phyloP scores from a whole-genome alignment of 2,888 invertebrate species.

The Barypeithes pellucidus region DNA sequence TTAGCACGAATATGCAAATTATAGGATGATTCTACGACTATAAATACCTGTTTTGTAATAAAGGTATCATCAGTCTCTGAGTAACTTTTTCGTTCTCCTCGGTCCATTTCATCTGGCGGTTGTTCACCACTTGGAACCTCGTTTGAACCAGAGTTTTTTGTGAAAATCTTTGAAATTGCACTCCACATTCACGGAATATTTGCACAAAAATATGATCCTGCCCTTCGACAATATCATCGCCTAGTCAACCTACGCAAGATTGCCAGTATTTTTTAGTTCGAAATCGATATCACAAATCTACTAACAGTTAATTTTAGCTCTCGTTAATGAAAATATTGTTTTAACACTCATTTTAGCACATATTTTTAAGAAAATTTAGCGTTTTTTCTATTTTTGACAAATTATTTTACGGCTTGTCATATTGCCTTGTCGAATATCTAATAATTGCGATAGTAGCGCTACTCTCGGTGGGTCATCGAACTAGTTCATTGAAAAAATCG shows the following conservation, averaged over 20 bases:
- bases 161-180: slow-evolving; percentile 69
- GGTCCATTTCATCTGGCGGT: slow-evolving; percentile 64
- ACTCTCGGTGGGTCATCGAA: slow-evolving; percentile 56
- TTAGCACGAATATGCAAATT: slow-evolving; percentile 7
- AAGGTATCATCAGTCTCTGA: slow-evolving; percentile 78
- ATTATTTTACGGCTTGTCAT: slow-evolving; percentile 67
- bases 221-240: slow-evolving; percentile 69
- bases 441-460: slow-evolving; percentile 58
- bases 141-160: slow-evolving; percentile 66
- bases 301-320: slow-evolving; percentile 10
- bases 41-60: slow-evolving; percentile 78
- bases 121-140: slow-evolving; percentile 62
- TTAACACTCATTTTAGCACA: slow-evolving; percentile 59
- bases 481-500: slow-evolving; percentile 51
- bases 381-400: slow-evolving; percentile 63
- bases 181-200: slow-evolving; percentile 69
- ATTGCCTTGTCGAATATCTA: slow-evolving; percentile 64
- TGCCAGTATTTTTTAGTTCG: slow-evolving; percentile 19
- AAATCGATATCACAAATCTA: slow-evolving; percentile 19
- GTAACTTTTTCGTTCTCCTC: slow-evolving; percentile 64
- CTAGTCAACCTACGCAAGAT: slow-evolving; percentile 64
- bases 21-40: slow-evolving; percentile 3
- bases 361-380: slow-evolving; percentile 52
- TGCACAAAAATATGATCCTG: slow-evolving; percentile 64
- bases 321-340: slow-evolving; percentile 25